A percentile compares a stretch with the other conserved stretches of the same genome.
These are phyloP conservation scores for Myathropa florea DNA, from an alignment of 2,888 invertebrate genomes.

Conservation along the genomic window DNA sequence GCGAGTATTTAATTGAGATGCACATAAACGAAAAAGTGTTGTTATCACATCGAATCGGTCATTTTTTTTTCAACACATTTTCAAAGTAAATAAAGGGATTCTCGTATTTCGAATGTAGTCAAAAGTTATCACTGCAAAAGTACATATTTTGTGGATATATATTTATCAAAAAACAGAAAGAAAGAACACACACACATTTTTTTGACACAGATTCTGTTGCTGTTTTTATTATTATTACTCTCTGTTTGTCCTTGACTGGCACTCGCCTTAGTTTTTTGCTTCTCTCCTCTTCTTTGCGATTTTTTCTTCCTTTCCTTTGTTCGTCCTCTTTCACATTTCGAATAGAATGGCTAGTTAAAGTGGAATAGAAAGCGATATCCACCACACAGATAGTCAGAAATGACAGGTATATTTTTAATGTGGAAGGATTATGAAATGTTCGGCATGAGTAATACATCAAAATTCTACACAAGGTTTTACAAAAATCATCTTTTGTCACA, in stretches of 20 bases:
- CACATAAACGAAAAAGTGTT: constrained; percentile 13
- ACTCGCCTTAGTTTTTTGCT: constrained; percentile 41
- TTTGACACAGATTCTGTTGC: constrained; percentile 64
- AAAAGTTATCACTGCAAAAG: constrained; percentile 46
- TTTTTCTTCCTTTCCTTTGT: constrained; percentile 8
- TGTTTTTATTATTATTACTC: constrained; percentile 60
- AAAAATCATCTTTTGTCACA: constrained; percentile 29
- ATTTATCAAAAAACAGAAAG: not conserved
- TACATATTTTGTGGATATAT: constrained; percentile 16
- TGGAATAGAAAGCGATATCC: constrained; percentile 17
- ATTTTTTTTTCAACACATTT: not conserved
- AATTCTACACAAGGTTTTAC: constrained; percentile 15
- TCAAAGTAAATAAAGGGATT: not conserved
- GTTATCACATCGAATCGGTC: constrained; percentile 46
- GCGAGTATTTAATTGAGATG: constrained; percentile 65
- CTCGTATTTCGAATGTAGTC: constrained; percentile 3
- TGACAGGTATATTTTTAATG: constrained; percentile 24
- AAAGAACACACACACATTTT: not conserved
- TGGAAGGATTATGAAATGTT: not conserved
- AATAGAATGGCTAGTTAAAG: constrained; percentile 33
- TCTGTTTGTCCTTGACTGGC: constrained; percentile 64
- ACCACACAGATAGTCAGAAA: constrained; percentile 30
- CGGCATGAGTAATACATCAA: not conserved
- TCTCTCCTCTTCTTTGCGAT: constrained; percentile 11
- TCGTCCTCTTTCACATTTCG: constrained; percentile 24